These are phyloP conservation scores for Coregonus ussuriensis DNA, from an alignment of 2,797 vertebrate species.

Conservation along the genomic window DNA sequence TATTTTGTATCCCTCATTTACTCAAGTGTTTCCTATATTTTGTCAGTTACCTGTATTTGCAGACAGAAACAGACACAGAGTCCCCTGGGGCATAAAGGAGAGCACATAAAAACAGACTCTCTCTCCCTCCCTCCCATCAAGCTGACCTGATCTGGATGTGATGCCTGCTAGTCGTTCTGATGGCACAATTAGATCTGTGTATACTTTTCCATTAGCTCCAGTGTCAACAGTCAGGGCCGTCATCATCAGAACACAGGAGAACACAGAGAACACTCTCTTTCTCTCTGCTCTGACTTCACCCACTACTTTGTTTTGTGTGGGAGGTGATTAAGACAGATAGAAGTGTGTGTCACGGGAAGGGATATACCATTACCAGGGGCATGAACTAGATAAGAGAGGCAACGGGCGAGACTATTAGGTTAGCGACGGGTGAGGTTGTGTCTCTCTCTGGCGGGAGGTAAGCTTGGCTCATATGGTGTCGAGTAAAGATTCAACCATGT, in stretches of 20 bases:
- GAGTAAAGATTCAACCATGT: too few relatives aligned
- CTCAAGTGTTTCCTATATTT: too few relatives aligned
- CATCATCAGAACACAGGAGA: neutral
- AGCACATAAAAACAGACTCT: slow-evolving; percentile 18
- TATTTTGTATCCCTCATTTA: too few relatives aligned
- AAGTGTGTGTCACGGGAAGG: neutral
- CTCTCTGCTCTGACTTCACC: neutral
- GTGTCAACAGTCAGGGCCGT: slow-evolving; percentile 23
- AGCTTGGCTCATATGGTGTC: too few relatives aligned
- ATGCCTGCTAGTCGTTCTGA: slow-evolving; percentile 44
- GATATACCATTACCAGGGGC: neutral
- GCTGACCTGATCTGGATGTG: slow-evolving; percentile 56
- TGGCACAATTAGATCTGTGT: slow-evolving; percentile 45
- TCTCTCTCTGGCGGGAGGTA: too few relatives aligned
- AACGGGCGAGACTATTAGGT: too few relatives aligned
- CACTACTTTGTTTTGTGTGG: neutral
- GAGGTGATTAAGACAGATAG: neutral
- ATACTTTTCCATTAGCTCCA: slow-evolving; percentile 56
- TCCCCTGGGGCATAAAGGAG: neutral
- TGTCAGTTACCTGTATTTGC: neutral
- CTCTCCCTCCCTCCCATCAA: slow-evolving; percentile 32
- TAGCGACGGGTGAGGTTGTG: too few relatives aligned
- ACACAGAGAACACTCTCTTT: neutral
- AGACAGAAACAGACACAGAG: neutral
- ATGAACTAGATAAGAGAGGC: neutral